Base-by-base conservation (phyloP, 2,113 vertebrate genomes). In the Pterocles orientalis region DNA sequence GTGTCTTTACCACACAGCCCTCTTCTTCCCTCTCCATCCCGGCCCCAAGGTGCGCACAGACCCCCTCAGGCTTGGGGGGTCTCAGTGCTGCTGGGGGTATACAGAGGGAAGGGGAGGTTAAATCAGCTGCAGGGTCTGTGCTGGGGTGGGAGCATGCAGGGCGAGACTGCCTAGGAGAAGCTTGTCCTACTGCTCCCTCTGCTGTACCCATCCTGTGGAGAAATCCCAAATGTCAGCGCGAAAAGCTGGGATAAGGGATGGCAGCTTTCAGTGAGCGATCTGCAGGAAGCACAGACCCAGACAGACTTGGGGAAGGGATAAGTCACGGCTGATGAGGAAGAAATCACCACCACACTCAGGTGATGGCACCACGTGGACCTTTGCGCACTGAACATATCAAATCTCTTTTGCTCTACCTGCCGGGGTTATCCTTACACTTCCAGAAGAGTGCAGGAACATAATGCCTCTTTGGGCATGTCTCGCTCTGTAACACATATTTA, bases 121-220 rank as follows among this genome's bases (percentile, higher is more conserved):
- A 12, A 9, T 3, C 56, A 11, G 65, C 65, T 16, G 0, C 7
- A 56, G 84, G 47, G 64, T 3, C 68, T 23, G 64, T 26, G 72
- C 54, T 19, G 83, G 53, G 86, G 8, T 2, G 18, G 48, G 36
- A 91, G 84, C 56, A 56, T 0, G 13, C 53, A 34, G 57, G 82
- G 54, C 15, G 64, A 93, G 54, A 12, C 53, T 41, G 90, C 33
- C 85, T 1, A 60, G 60, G 82, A 96, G 90, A 94, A 94, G 88
- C 93, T 93, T 88, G 80, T 96, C 83, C 95, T 96, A 90, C 92
- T 97, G 96, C 96, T 97, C 95, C 96, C 96, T 96, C 95, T 97
- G 95, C 96, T 82, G 95, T 96, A 95, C 82, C 94, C 94, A 83
- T 91, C 86, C 96, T 96, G 96, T 9, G 73, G 72, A 91, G 73